Base-by-base conservation (phyloP, 2,113 vertebrate genomes). In the Gadus macrocephalus region DNA sequence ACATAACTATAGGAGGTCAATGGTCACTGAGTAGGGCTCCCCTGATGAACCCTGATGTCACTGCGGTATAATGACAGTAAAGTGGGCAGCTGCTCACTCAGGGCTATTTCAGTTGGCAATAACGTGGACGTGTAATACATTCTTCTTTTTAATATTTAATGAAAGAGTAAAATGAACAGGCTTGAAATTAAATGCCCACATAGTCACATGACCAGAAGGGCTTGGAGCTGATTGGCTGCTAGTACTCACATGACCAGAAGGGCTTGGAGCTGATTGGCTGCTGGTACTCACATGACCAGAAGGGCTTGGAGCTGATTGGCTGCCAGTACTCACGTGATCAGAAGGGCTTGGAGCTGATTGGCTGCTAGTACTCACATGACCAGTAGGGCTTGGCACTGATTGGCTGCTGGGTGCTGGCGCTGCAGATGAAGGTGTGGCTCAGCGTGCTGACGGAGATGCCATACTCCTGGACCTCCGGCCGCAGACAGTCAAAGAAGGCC, bases 401-500 rank as follows among this genome's bases (percentile, higher is more conserved):
- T 0, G 86, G 75, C 0, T 83, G 64, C 9, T 9, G 38, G 2
- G 66, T 14, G 0, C 66, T 62, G 2, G 70, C 49, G 2, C 78
- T 71, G 14, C 91, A 91, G 89, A 99, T 94, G 88, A 96, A 99
- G 15, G 95, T 95, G 22, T 96, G 94, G 80, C 85, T 96, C 77
- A 99, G 90, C 1, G 94, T 97, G 89, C 94, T 98, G 66, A 99
- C 92, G 0, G 90, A 93, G 49, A 99, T 93, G 16, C 94, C 92
- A 0, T 90, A 96, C 70, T 98, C 96, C 59, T 96, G 93, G 78
- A 99, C 94, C 72, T 99, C 97, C 0, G 96, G 94, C 65, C 96
- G 83, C 73, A 98, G 90, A 28, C 95, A 96, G 81, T 99, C 96
- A 15, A 98, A 98, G 89, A 98, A 99, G 0, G 96, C 96, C 11